phyloP scores from a whole-genome alignment of 2,888 invertebrate genomes.

The Temnothorax unifasciatus region DNA sequence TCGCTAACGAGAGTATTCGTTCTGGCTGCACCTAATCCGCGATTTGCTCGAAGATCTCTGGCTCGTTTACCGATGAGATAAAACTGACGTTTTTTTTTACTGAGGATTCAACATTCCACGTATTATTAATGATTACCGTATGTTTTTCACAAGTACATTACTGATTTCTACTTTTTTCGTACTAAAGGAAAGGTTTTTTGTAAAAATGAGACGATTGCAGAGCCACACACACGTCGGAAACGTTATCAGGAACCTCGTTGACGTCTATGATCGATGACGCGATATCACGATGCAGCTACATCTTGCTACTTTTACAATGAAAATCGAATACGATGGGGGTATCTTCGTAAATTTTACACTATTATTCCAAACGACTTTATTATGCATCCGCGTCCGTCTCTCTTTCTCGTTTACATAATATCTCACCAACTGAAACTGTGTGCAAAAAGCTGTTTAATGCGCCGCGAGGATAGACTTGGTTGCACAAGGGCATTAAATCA shows the following conservation, averaged over 20 bases:
- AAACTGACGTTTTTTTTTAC: neutral
- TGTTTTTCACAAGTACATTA: neutral
- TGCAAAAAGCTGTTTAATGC: conserved; percentile 33
- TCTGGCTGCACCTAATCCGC: neutral
- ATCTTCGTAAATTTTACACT: neutral
- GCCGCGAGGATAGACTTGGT: conserved; percentile 18
- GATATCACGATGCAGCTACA: neutral
- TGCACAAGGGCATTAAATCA: conserved; percentile 50
- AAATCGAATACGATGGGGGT: neutral
- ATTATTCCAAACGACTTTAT: neutral
- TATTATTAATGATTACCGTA: neutral
- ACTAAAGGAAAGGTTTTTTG: too few relatives aligned
- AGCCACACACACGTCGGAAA: neutral
- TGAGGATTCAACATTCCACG: neutral
- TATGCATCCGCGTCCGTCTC: neutral
- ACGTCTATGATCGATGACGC: neutral
- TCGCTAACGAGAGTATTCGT: conserved; percentile 11
- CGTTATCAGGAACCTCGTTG: neutral
- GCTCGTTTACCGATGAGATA: neutral
- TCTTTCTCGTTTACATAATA: conserved; percentile 36
- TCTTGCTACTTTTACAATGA: neutral
- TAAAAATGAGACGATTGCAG: neutral
- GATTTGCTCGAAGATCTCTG: neutral
- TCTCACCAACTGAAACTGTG: conserved; percentile 8
- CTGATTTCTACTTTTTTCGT: neutral